Conservation (phyloP, 2,113 vertebrate genomes). For the Callaeas wilsoni region DNA sequence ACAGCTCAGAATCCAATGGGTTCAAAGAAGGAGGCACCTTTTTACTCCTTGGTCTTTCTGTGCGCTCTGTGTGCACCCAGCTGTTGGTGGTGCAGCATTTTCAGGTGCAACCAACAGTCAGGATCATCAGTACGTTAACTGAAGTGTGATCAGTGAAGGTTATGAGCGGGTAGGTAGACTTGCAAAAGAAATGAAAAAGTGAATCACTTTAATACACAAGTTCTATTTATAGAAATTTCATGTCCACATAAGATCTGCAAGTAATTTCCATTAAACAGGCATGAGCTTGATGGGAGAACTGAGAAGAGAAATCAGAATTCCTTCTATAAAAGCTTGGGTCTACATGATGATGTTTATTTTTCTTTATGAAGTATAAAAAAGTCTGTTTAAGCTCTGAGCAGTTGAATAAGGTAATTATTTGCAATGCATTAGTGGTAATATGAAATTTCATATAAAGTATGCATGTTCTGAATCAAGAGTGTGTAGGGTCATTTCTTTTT, state of each 20-base stretch:
- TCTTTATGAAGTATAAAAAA: constrained; percentile 12
- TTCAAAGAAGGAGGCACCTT: neutral
- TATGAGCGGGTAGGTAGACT: neutral
- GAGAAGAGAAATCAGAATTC: neutral
- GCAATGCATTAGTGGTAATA: constrained; percentile 24
- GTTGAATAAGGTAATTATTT: constrained; percentile 57
- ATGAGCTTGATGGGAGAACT: neutral
- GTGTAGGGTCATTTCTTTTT: constrained; percentile 32
- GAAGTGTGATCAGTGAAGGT: neutral
- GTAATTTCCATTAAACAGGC: neutral
- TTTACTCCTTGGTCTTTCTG: neutral
- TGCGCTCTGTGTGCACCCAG: neutral
- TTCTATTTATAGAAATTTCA: neutral
- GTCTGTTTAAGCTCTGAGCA: constrained; percentile 16
- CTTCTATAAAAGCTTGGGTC: neutral
- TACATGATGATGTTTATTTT: constrained; percentile 33
- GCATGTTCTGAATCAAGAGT: constrained; percentile 1
- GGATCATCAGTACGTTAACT: neutral
- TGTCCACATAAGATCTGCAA: neutral
- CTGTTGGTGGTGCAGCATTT: neutral
- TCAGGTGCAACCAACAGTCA: neutral
- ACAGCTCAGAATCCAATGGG: neutral
- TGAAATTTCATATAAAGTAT: constrained; percentile 16
- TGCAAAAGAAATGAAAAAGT: neutral
- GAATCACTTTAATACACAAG: neutral